These are phyloP conservation scores for Hetaerina americana DNA, from an alignment of 1,140 invertebrate genomes.

Conservation along the genomic window DNA sequence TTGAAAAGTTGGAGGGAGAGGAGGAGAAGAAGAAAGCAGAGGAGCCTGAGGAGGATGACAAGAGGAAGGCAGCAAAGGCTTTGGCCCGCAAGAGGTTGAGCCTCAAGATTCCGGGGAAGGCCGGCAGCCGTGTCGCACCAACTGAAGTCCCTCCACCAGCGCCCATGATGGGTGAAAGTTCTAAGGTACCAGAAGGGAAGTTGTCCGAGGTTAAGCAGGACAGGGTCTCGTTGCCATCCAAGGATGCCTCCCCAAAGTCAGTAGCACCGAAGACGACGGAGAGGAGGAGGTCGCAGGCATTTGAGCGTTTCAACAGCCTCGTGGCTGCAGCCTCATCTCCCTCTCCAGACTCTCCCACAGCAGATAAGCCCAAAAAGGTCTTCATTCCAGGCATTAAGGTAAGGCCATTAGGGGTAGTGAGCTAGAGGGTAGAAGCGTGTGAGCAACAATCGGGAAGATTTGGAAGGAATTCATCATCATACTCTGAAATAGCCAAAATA, in stretches of 20 bases:
- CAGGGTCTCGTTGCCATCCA: not conserved
- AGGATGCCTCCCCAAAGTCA: not conserved
- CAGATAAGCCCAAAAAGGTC: slow-evolving; percentile 60
- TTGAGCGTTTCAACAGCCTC: slow-evolving; percentile 55
- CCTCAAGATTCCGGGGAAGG: not conserved
- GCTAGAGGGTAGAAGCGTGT: not conserved
- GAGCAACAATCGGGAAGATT: too few species aligned
- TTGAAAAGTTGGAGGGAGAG: not conserved
- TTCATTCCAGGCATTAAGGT: slow-evolving; percentile 45
- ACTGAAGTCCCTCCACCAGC: not conserved
- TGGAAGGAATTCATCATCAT: not conserved
- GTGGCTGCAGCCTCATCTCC: slow-evolving; percentile 9
- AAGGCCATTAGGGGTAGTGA: not conserved
- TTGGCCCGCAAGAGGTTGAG: not conserved
- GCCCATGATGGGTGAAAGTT: not conserved
- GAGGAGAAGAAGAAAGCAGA: slow-evolving; percentile 8
- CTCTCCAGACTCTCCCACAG: slow-evolving; percentile 11
- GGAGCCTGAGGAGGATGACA: not conserved
- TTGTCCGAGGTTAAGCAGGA: not conserved
- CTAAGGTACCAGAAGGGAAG: not conserved
- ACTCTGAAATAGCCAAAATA: not conserved
- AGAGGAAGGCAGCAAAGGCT: not conserved
- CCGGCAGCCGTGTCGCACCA: not conserved
- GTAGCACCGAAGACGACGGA: slow-evolving; percentile 21
- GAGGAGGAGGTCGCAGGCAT: slow-evolving; percentile 49